Conservation (phyloP, 2,113 vertebrate species). For the Chauna torquata region DNA sequence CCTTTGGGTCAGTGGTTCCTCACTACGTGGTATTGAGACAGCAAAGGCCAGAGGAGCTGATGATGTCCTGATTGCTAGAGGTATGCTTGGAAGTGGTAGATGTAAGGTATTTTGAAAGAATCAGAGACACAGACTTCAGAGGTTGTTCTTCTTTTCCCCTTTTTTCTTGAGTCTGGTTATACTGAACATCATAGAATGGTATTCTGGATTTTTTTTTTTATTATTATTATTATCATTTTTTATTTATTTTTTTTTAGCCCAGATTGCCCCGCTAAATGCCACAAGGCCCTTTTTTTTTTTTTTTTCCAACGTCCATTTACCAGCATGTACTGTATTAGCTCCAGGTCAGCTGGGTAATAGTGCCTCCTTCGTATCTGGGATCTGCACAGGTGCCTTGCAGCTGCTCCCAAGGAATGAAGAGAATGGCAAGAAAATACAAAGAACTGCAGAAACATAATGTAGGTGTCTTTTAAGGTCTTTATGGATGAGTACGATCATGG, state of each 20-base stretch:
- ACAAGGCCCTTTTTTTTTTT: neutral
- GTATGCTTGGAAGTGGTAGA: neutral
- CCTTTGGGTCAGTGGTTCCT: neutral
- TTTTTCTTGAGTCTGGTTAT: neutral
- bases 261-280: neutral
- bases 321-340: neutral
- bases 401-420: neutral
- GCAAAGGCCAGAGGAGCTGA: neutral
- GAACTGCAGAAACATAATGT: neutral
- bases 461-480: neutral
- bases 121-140: neutral
- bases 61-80: neutral
- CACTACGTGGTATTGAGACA: neutral
- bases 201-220: neutral
- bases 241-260: neutral
- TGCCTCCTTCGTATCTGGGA: neutral
- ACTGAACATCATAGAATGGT: neutral
- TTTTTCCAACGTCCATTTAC: neutral
- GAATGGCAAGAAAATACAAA: neutral
- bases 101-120: neutral
- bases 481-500: neutral
- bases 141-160: neutral
- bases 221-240: neutral
- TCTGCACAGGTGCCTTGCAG: neutral
- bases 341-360: slow-evolving; percentile 2